Evolutionary conservation across 2,888 invertebrate genomes (phyloP).

Genomic region (Oligia strigilis): DNA sequence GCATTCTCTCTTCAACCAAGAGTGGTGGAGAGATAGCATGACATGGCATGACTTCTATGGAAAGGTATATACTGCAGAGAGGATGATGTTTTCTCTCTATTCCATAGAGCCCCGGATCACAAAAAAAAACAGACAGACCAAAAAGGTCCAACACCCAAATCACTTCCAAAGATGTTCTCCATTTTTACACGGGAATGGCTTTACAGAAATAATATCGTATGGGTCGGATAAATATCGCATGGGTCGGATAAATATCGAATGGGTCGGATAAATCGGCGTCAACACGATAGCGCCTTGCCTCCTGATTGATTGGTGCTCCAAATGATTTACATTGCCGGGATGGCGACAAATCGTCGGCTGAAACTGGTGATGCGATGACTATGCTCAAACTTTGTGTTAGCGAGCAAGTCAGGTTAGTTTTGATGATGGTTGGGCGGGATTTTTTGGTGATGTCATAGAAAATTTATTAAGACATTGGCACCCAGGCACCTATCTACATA

Average conservation of each 20-base stretch:
- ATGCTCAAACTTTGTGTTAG: conserved; percentile 36
- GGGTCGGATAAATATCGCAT: conserved; percentile 54
- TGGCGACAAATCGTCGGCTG: conserved; percentile 59
- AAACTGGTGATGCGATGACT: conserved; percentile 47
- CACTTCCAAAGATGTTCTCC: conserved; percentile 32
- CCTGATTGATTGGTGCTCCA: conserved; percentile 63
- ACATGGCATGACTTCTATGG: neutral
- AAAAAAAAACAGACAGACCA: neutral
- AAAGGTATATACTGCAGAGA: neutral
- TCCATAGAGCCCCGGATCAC: neutral
- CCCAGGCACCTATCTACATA: neutral
- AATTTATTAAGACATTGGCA: neutral
- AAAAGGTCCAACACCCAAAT: conserved; percentile 24
- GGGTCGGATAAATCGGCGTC: conserved; percentile 61
- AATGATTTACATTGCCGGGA: conserved; percentile 61
- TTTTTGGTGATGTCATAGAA: neutral
- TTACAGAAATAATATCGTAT: conserved; percentile 59
- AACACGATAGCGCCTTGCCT: conserved; percentile 65
- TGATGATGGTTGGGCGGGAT: neutral
- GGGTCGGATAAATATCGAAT: conserved; percentile 53
- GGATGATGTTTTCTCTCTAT: neutral
- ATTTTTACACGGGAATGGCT: conserved; percentile 32
- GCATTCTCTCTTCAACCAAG: neutral
- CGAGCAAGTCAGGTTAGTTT: neutral
- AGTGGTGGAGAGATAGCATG: neutral